Percentiles rank a stretch among this genome's conserved stretches.
Conservation (phyloP, 2,888 invertebrate genomes). For the Spisula solida region DNA sequence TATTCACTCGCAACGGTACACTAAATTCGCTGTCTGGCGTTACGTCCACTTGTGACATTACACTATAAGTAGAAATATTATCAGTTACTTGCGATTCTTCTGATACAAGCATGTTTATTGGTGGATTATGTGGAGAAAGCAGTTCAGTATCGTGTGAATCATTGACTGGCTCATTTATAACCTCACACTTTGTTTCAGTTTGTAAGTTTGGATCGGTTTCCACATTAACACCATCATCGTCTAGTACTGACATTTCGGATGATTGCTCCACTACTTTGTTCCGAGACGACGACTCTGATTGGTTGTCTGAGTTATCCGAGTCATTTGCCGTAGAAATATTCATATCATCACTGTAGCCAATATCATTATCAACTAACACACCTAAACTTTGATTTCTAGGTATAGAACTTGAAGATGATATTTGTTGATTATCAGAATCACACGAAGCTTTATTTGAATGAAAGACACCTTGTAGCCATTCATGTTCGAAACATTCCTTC, state of each 20-base stretch:
- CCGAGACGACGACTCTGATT: neutral
- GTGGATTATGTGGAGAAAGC: neutral
- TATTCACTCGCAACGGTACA: neutral
- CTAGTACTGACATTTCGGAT: slow-evolving; percentile 59
- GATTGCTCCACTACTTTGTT: slow-evolving; percentile 31
- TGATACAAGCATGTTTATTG: neutral
- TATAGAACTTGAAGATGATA: neutral
- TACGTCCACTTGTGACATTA: neutral
- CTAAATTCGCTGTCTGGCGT: slow-evolving; percentile 38
- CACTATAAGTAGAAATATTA: neutral
- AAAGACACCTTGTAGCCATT: slow-evolving; percentile 91
- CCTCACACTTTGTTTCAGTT: neutral
- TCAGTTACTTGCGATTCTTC: neutral
- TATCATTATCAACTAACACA: slow-evolving; percentile 11
- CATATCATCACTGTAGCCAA: neutral
- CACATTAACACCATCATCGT: slow-evolving; percentile 28
- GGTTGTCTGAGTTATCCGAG: neutral
- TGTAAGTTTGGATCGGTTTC: slow-evolving; percentile 33
- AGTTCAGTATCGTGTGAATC: neutral
- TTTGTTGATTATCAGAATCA: slow-evolving; percentile 24
- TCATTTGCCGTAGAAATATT: neutral
- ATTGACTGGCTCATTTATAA: neutral
- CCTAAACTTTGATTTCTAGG: neutral
- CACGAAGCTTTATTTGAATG: slow-evolving; percentile 19
- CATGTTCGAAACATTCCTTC: slow-evolving; percentile 95